Base-by-base conservation (phyloP, 2,113 vertebrate genomes). In the Podocnemis expansa region DNA sequence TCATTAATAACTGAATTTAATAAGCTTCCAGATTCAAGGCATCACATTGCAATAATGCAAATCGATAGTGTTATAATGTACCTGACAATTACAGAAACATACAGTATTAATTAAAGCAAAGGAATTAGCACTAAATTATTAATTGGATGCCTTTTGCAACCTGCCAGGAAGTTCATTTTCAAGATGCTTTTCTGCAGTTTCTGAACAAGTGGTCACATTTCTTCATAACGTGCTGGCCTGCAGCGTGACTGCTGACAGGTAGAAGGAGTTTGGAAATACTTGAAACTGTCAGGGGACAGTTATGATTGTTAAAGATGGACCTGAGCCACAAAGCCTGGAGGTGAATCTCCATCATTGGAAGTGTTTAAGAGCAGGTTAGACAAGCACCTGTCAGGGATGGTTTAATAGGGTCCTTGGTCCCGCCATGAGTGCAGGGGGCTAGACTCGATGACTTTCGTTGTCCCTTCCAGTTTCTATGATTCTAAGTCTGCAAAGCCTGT, bases 1-100 rank as follows among this genome's bases (percentile, higher is more conserved):
- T 95, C 76, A 95, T 93, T 89, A 90, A 90, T 85, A 87, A 80
- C 79, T 93, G 11, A 73, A 86, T 96, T 96, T 67, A 96, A 75
- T 45, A 82, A 31, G 25, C 63, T 47, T 67, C 0, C 0, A 90
- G 63, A 82, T 84, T 89, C 80, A 8, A 38, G 49, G 58, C 63
- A 78, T 67, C 94, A 73, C 0, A 0, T 1, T 56, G 85, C 38
- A 95, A 49, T 78, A 76, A 93, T n/a, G 52, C 92, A 58, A 78
- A 54, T 0, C 13, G 21, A 67, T 82, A 16, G 85, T 87, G n/a
- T 16, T 87, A 55, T 31, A 54, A 17, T 2, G 52, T 63, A n/a
- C 2, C 56, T 96, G 63, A 78, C 4, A 89, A 16, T 13, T 84
- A 25, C 3, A 91, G 51, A 93, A 91, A 87, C 5, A 5, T 3